A percentile compares a stretch with the other conserved stretches of the same genome.
Evolutionary conservation across 2,113 vertebrate species (phyloP).

Genomic region (Empidonax alnorum): DNA sequence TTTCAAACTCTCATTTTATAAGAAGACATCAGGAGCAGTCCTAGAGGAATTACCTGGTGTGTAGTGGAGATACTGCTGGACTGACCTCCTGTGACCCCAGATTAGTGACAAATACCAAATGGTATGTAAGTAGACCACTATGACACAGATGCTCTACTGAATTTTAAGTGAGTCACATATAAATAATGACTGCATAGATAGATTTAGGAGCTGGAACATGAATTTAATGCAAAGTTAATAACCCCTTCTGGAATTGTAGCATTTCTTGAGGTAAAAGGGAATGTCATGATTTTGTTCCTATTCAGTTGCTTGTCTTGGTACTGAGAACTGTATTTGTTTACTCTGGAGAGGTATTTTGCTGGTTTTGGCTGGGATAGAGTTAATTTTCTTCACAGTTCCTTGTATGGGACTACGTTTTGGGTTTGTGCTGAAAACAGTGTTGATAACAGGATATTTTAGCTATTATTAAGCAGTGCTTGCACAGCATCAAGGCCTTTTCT

Average conservation of each 20-base stretch:
- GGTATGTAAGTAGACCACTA: background rate
- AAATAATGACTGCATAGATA: slow-evolving; percentile 3
- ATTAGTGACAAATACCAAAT: slow-evolving; percentile 22
- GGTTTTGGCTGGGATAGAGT: background rate
- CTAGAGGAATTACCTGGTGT: background rate
- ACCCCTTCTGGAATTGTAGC: background rate
- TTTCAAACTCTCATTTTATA: background rate
- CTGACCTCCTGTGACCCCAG: background rate
- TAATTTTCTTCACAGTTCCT: background rate
- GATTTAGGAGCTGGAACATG: slow-evolving; percentile 15
- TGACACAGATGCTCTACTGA: background rate
- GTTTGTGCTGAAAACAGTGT: background rate
- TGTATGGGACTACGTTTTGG: background rate
- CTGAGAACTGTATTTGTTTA: background rate
- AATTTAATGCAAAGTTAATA: slow-evolving; percentile 25
- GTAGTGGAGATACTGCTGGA: background rate
- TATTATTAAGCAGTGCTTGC: background rate
- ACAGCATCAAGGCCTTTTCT: background rate
- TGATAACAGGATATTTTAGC: background rate
- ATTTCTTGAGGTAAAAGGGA: slow-evolving; percentile 1
- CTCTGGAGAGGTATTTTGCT: background rate
- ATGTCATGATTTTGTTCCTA: background rate
- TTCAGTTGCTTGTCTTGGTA: background rate
- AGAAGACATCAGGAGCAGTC: background rate
- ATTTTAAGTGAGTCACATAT: background rate